Base-by-base conservation (phyloP, 2,888 invertebrate species). In the Norana najaformis region DNA sequence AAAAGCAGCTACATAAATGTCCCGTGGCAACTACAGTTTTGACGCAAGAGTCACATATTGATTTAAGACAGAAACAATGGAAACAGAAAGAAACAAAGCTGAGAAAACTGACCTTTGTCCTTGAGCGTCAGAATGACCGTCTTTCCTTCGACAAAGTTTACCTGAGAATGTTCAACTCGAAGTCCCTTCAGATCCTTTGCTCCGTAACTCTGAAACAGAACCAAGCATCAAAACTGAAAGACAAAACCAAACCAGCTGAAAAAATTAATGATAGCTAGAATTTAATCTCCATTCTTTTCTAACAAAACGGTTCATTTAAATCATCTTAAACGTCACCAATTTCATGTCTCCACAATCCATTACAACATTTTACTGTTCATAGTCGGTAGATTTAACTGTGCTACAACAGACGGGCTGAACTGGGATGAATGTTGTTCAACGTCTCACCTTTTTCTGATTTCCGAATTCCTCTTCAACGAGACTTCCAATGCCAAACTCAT, bases 51-150 rank as follows among this genome's bases (percentile, higher is more conserved):
- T n/a, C 23, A 53, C 3, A 53, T 23, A 53, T 18, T 30, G 53
- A 53, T 14, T n/a, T n/a, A n/a, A 18, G 47, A 47, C 13, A 47
- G 47, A 47, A 18, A 18, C 16, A 47, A 47, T 11, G 14, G 16
- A 41, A 20, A 41, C 41, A 41, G 41, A 47, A 20, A 47, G 47
- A 47, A 23, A 47, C 23, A 47, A 23, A 23, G 20, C 47, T 23
- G 23, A 47, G 23, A 47, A n/a, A 69, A 36, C 91, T 89, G 91
- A 95, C 96, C 97, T 95, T 97, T 96, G 95, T 99, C 99, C 94
- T 98, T 97, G 89, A 99, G 96, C 0, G 99, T 99, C 92, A 99
- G 96, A 93, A 99, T 97, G 36, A 98, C 96, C 88, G 97, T 96
- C 93, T 96, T 96, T 89, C 98, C 98, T 94, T 98, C 98, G 30